Conservation (phyloP, 2,797 vertebrate genomes). For the Brachyrhaphis roseni region DNA sequence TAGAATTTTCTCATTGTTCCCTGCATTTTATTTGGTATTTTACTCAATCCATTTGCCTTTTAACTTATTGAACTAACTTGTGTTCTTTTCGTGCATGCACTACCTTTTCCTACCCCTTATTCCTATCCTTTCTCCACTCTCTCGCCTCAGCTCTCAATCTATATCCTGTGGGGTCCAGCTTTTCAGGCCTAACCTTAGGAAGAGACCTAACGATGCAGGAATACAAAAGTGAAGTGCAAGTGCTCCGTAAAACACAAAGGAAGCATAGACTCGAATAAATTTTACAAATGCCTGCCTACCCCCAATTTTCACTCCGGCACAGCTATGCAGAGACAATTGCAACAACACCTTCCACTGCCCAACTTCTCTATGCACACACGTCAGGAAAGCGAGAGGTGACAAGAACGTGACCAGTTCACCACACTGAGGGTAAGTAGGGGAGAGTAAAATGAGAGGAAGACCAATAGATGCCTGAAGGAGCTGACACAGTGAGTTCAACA, state of each 20-base stretch:
- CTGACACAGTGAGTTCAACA: slow-evolving; percentile 73
- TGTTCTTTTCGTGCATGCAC: not conserved
- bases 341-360: slow-evolving; percentile 8
- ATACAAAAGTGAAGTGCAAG: slow-evolving; percentile 55
- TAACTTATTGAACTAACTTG: slow-evolving; percentile 19
- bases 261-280: slow-evolving; percentile 4
- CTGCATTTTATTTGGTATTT: slow-evolving; percentile 25
- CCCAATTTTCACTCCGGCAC: slow-evolving; percentile 28
- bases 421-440: slow-evolving; percentile 42
- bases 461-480: slow-evolving; percentile 69
- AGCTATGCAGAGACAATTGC: slow-evolving; percentile 46
- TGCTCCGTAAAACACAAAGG: slow-evolving; percentile 50
- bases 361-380: slow-evolving; percentile 13
- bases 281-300: slow-evolving; percentile 35
- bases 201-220: slow-evolving; percentile 70
- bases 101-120: slow-evolving; percentile 12
- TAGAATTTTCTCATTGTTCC: slow-evolving; percentile 9
- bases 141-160: slow-evolving; percentile 46
- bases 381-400: slow-evolving; percentile 48
- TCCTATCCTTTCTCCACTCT: slow-evolving; percentile 42
- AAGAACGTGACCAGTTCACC: slow-evolving; percentile 47
- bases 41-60: slow-evolving; percentile 15
- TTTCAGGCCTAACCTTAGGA: slow-evolving; percentile 41
- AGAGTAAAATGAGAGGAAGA: slow-evolving; percentile 65
- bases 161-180: slow-evolving; percentile 41